phyloP scores from a whole-genome alignment of 2,888 invertebrate species.

The Nephrotoma guestfalica region DNA sequence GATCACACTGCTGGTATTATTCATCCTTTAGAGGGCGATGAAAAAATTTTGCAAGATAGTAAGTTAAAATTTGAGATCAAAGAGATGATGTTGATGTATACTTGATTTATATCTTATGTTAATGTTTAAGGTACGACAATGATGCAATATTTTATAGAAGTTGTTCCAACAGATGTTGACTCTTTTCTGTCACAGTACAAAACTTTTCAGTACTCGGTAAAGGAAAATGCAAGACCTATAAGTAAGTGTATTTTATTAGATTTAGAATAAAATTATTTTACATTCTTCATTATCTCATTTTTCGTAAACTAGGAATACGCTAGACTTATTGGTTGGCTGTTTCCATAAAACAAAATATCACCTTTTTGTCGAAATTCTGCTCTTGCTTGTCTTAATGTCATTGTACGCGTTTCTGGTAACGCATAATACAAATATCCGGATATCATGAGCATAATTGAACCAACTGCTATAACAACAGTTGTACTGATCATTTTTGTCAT shows the following conservation, averaged over 20 bases:
- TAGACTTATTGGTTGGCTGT: neutral
- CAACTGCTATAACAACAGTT: neutral
- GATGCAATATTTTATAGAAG: conserved; percentile 89
- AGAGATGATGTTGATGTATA: neutral
- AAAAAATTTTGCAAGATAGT: conserved; percentile 59
- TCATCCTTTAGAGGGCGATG: conserved; percentile 91
- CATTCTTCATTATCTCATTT: neutral
- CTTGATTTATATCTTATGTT: neutral
- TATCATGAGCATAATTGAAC: neutral
- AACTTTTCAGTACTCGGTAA: conserved; percentile 89
- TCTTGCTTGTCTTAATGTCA: conserved; percentile 8
- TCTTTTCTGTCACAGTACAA: conserved; percentile 56
- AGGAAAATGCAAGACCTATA: conserved; percentile 72
- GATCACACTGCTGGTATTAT: conserved; percentile 76
- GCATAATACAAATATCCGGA: neutral
- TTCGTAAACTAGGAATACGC: neutral
- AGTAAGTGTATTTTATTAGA: conserved; percentile 30
- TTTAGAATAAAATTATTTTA: neutral
- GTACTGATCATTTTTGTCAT: neutral
- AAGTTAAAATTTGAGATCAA: conserved; percentile 20
- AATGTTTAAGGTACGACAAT: conserved; percentile 41
- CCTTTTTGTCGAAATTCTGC: conserved; percentile 7
- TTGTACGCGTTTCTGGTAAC: conserved; percentile 9
- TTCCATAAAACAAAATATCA: conserved; percentile 8
- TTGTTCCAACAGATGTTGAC: conserved; percentile 90